Conservation (phyloP, 2,888 invertebrate species). For the Anagyrus pseudococci region DNA sequence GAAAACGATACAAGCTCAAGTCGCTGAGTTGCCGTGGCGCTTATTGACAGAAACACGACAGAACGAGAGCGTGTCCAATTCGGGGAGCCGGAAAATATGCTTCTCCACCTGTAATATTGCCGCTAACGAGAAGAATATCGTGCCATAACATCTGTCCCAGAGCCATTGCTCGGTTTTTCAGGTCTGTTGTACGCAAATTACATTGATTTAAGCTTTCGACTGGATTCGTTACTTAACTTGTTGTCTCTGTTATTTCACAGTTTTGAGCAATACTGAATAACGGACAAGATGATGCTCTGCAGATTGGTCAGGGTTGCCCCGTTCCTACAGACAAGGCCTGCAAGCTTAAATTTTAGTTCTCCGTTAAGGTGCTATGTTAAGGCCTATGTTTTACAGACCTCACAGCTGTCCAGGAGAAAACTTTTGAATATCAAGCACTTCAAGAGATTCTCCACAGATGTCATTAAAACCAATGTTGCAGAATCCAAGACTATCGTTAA, state of each 20-base stretch:
- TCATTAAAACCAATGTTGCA: not conserved
- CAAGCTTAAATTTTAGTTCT: not conserved
- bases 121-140: not conserved
- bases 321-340: conserved; percentile 13
- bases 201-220: not conserved
- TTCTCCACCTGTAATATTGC: not conserved
- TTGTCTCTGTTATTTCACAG: not conserved
- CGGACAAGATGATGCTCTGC: conserved; percentile 23
- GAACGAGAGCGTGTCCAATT: not conserved
- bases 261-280: not conserved
- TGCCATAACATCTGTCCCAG: not conserved
- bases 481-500: not conserved
- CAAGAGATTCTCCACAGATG: conserved; percentile 23
- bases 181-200: not conserved
- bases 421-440: conserved; percentile 25
- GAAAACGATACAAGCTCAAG: too few species aligned
- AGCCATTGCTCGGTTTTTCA: not conserved
- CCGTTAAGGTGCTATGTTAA: conserved; percentile 23
- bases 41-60: not conserved
- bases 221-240: not conserved
- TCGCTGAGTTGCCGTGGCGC: not conserved
- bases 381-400: conserved; percentile 23
- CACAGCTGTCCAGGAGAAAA: conserved; percentile 20
- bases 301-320: conserved; percentile 15
- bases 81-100: not conserved